Base-by-base conservation (phyloP, 1,140 invertebrate genomes). In the Pseudoatta argentina region DNA sequence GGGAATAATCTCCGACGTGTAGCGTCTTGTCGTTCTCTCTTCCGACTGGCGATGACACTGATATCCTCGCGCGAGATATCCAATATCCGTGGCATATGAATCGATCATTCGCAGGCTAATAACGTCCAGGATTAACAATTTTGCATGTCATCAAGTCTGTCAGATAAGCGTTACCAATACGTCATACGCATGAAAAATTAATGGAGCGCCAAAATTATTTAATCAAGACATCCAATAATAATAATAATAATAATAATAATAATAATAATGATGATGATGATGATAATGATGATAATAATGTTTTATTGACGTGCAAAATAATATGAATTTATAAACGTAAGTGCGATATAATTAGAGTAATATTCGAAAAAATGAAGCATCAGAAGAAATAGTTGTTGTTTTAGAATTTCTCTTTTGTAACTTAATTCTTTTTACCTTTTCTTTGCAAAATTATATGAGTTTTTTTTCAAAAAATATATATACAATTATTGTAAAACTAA, bases 141-240 rank as follows among this genome's bases (percentile, higher is more conserved):
- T 61, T 24, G 44, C 4, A 71, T 24, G 59, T 81, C 53, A 81
- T 71, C 66, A 10, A n/a, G 39, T 44, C 8, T 44, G 55, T 82
- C 53, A 12, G 24, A 61, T 16, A 6, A 59, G 18, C n/a, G 24
- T 8, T 66, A 67, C 8, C 67, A 59, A 72, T 44, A 30, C 21
- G 64, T 44, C 12, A n/a, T 1, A 27, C 7, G 53, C 21, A 82
- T 72, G 53, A 82, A 82, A 82, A 82, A 82, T 82, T 72, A 72
- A 81, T 44, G 51, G 48, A 48, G 24, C 53, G 14, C 5, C 14
- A 8, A 64, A 34, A 79, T 51, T 27, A 30, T 27, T 66, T 24
- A 24, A 48, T 34, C 51, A 34, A 64, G 24, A 24, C 55, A 39
- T 21, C 30, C 27, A 30, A 24, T 24, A 27, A 34, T 44, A 44